Conservation (phyloP, 2,888 invertebrate genomes). For the Adineta ricciae region DNA sequence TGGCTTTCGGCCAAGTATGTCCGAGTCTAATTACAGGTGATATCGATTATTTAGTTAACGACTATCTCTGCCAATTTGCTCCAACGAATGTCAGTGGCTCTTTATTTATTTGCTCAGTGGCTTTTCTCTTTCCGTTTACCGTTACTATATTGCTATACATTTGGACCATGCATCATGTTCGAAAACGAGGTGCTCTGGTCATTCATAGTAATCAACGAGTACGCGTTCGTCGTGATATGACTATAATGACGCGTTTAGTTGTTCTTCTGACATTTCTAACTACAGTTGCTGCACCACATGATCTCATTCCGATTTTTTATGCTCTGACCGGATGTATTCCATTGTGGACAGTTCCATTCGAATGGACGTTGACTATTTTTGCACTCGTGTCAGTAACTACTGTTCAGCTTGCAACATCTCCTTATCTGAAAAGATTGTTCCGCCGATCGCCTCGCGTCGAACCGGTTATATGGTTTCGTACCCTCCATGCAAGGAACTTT, state of each 20-base stretch:
- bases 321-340: not conserved
- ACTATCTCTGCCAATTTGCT: not conserved
- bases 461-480: too few relatives aligned
- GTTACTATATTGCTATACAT: not conserved
- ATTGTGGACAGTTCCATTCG: not conserved
- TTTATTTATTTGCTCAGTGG: not conserved
- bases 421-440: not conserved
- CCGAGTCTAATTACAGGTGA: not conserved
- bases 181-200: not conserved
- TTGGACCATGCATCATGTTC: not conserved
- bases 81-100: not conserved
- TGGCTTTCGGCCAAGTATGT: not conserved
- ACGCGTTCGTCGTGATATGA: not conserved
- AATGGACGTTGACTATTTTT: not conserved
- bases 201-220: not conserved
- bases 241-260: not conserved
- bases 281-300: not conserved
- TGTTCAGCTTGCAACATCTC: not conserved
- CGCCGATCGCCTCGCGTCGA: not conserved
- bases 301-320: not conserved
- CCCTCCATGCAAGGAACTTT: too few relatives aligned
- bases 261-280: not conserved
- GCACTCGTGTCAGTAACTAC: not conserved
- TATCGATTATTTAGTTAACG: not conserved
- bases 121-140: not conserved